Evolutionary conservation across 37 sponge, comb jelly and placozoan species (phyloP).

Genomic region (Geodia barretti): DNA sequence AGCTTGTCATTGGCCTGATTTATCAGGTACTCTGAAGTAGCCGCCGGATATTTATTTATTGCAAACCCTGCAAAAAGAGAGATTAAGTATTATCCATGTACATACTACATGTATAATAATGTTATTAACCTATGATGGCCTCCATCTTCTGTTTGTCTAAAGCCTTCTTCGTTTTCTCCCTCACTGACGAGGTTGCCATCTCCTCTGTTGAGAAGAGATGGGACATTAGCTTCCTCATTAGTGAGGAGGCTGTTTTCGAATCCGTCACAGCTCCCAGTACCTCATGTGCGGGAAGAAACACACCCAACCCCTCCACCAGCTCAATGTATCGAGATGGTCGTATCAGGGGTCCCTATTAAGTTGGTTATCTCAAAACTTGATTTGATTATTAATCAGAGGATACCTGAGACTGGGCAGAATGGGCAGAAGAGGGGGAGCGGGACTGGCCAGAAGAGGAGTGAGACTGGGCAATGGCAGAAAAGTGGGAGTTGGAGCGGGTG

Average conservation of each 20-base stretch:
- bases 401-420: too few relatives aligned
- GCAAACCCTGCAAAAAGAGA: not conserved
- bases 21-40: not conserved
- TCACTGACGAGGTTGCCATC: conserved; percentile 2
- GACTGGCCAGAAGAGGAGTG: too few relatives aligned
- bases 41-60: not conserved
- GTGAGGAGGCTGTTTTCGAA: not conserved
- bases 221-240: not conserved
- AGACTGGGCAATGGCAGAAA: too few relatives aligned
- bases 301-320: conserved; percentile 7
- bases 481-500: not conserved
- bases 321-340: not conserved
- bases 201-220: not conserved
- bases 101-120: too few relatives aligned
- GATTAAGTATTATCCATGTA: too few relatives aligned
- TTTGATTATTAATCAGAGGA: too few relatives aligned
- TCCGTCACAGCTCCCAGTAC: not conserved
- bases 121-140: not conserved
- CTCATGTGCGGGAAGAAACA: not conserved
- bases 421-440: too few relatives aligned
- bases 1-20: not conserved
- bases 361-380: too few relatives aligned
- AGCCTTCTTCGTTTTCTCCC: not conserved
- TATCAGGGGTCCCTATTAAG: not conserved
- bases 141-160: not conserved